Evolutionary conservation across 2,113 vertebrate genomes (phyloP), one percentile per base, ranked within the genome.

Genomic region (Propithecus coquereli): DNA sequence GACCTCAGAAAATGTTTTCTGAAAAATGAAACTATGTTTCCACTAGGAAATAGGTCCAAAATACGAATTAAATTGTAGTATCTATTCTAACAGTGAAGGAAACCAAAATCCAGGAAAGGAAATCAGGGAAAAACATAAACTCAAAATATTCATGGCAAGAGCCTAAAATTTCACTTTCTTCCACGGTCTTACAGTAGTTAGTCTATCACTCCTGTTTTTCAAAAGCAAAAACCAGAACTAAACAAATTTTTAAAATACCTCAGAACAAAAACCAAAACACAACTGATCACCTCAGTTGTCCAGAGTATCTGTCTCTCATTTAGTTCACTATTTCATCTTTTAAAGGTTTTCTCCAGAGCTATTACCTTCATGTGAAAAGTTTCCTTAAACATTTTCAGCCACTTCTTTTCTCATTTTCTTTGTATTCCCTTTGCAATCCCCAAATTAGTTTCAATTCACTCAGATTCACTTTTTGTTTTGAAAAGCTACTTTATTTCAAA

Each of bases 1-100:
- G 22, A 96, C 9, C 8, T 96, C 81, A 30, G 52, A 88, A 95
- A 93, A 87, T 59, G 34, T 16, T 97, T 85, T 22, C 90, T 76
- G 13, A 82, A 94, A 94, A 88, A 94, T 11, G 80, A 87, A 74
- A 45, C 30, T 61, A 13, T 61, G 37, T 34, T 63, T 63, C 50
- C 14, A 94, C 13, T 59, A 63, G 57, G 50, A 94, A 90, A 76
- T 87, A 63, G 23, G 27, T n/a, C 73, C 34, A 76, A 77, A 92
- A 93, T 76, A 83, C 54, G 13, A 80, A 94, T 66, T 45, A 94
- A 85, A 79, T 45, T 59, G 23, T 61, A 59, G 34, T 63, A 61
- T 66, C 34, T 59, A 63, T n/a, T 34, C 57, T 68, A 94, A 63
- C 11, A 80, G 54, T 45, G 65, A 94, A 87, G 43, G 34, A 79